Percentiles rank a stretch among this genome's conserved stretches.
Evolutionary conservation across 2,797 vertebrate genomes (phyloP).

Genomic region (Aratinga solstitialis): DNA sequence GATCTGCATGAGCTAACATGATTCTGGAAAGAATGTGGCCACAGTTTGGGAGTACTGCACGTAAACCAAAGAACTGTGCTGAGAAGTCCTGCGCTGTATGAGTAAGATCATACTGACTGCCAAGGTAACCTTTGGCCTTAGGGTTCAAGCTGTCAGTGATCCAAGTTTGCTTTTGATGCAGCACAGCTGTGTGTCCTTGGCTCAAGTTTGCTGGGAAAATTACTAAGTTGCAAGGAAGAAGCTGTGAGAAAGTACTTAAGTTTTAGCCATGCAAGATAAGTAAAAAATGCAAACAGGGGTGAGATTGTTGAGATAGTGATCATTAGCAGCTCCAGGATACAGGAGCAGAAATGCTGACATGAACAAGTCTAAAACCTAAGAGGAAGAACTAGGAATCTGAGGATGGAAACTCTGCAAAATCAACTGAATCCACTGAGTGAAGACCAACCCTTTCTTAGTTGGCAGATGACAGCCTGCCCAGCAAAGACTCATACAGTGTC

Average conservation of each 20-base stretch:
- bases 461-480: background rate
- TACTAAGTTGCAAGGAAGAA: conserved; percentile 9
- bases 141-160: background rate
- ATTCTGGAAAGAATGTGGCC: background rate
- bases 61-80: background rate
- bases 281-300: background rate
- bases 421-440: background rate
- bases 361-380: background rate
- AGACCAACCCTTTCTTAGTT: background rate
- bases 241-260: conserved; percentile 33
- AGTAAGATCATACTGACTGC: background rate
- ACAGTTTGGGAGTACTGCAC: background rate
- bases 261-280: background rate
- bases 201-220: conserved; percentile 20
- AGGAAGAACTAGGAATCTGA: background rate
- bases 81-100: background rate
- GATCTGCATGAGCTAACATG: background rate
- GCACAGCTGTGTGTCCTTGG: conserved; percentile 35
- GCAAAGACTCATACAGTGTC: background rate
- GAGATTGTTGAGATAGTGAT: conserved; percentile 1
- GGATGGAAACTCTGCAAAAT: background rate
- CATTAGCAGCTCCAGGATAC: background rate
- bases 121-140: conserved; percentile 5
- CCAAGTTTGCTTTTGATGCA: conserved; percentile 7
- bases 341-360: background rate